These are phyloP conservation scores for Pristionchus maxplancki DNA, from an alignment of 2,888 invertebrate genomes.

Conservation along the genomic window DNA sequence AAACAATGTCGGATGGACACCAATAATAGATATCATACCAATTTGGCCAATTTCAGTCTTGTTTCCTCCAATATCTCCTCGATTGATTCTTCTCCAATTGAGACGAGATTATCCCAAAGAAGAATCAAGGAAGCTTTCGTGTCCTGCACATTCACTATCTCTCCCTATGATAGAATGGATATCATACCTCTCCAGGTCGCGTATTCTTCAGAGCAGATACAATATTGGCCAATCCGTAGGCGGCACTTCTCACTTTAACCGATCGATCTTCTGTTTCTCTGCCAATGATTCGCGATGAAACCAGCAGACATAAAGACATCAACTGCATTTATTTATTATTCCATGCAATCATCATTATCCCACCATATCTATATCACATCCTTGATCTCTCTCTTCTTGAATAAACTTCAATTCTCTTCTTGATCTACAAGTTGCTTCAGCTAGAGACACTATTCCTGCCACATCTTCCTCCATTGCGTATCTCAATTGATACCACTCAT, in stretches of 20 bases:
- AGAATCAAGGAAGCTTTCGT: slow-evolving; percentile 2
- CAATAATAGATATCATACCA: background rate
- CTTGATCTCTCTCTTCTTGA: slow-evolving; percentile 33
- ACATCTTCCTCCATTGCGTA: slow-evolving; percentile 45
- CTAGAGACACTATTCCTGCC: background rate
- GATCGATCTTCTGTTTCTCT: background rate
- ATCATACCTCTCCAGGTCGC: background rate
- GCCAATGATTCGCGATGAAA: slow-evolving; percentile 36
- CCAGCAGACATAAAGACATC: slow-evolving; percentile 21
- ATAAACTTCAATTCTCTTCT: background rate
- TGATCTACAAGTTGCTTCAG: slow-evolving; percentile 38
- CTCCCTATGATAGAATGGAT: background rate
- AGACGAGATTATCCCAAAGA: background rate
- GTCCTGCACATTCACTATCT: background rate
- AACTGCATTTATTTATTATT: background rate
- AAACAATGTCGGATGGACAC: background rate
- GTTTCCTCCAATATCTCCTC: slow-evolving; percentile 6
- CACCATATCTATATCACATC: slow-evolving; percentile 37
- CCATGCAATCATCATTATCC: background rate
- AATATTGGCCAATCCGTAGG: slow-evolving; percentile 30
- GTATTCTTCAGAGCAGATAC: background rate
- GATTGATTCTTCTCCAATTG: background rate
- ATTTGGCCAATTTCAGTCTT: background rate
- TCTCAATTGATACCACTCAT: background rate
- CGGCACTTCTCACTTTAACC: background rate